Evolutionary conservation across 2,797 vertebrate genomes (phyloP).

Genomic region (Acipenser ruthenus): DNA sequence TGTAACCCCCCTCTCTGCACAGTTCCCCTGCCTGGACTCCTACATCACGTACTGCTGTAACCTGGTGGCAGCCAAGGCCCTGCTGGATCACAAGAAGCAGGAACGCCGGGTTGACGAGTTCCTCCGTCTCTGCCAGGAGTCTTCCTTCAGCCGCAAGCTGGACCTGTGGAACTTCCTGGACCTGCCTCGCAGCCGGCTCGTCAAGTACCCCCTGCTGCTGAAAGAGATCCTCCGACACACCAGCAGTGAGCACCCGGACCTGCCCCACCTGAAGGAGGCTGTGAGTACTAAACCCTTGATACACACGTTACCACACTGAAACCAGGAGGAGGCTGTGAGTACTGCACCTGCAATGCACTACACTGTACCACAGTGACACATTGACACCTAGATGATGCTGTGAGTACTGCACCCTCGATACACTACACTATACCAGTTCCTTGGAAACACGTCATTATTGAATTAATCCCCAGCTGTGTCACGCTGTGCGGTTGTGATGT

Average conservation of each 20-base stretch:
- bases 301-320: no score
- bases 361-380: no score
- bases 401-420: no score
- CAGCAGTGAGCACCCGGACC: constrained; percentile 63
- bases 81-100: constrained; percentile 69
- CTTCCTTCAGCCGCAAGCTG: constrained; percentile 72
- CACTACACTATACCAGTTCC: no score
- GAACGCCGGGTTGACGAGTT: constrained; percentile 68
- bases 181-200: constrained; percentile 68
- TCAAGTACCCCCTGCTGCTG: constrained; percentile 71
- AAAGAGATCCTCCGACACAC: constrained; percentile 73
- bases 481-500: no score
- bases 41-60: constrained; percentile 75
- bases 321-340: no score
- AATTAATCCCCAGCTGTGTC: no score
- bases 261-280: constrained; percentile 52
- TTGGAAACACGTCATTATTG: no score
- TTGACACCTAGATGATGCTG: no score
- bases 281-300: constrained; percentile 45
- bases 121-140: constrained; percentile 71
- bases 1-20: background rate
- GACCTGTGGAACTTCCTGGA: constrained; percentile 80
- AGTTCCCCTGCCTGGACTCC: constrained; percentile 67
- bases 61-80: constrained; percentile 70
- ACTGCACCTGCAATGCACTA: no score